Conservation (phyloP, 2,113 vertebrate genomes). For the Chunga burmeisteri region DNA sequence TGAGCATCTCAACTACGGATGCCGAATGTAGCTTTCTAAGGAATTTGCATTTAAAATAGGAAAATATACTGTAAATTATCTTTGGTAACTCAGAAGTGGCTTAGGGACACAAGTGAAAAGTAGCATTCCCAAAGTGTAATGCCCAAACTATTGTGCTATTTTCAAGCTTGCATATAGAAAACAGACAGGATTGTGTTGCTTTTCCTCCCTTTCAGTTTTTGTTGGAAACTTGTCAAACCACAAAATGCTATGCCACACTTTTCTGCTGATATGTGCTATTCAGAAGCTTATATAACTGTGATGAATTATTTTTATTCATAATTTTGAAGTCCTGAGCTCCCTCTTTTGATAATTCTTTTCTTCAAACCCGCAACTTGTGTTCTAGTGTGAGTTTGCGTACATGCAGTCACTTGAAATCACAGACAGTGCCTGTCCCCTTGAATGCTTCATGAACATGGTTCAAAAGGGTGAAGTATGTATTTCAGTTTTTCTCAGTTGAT, state of each 20-base stretch:
- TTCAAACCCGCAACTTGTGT: background rate
- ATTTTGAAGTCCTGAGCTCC: background rate
- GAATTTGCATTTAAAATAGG: background rate
- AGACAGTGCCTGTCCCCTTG: background rate
- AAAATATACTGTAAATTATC: background rate
- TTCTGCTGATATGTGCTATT: background rate
- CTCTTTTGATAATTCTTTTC: background rate
- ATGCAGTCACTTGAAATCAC: background rate
- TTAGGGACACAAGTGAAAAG: background rate
- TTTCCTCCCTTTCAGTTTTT: background rate
- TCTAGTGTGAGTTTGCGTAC: background rate
- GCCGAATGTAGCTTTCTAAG: background rate
- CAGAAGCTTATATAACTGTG: background rate
- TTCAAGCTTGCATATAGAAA: background rate
- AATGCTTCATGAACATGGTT: background rate
- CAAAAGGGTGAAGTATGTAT: background rate
- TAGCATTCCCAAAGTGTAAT: background rate
- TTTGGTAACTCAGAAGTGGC: background rate
- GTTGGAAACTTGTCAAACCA: background rate
- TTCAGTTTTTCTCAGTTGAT: background rate
- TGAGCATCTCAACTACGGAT: accelerated
- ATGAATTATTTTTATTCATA: background rate
- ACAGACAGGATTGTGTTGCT: background rate
- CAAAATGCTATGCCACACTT: background rate
- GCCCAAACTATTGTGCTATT: background rate